Base-by-base conservation (phyloP, 2,888 invertebrate species). In the Abrostola triplasia region DNA sequence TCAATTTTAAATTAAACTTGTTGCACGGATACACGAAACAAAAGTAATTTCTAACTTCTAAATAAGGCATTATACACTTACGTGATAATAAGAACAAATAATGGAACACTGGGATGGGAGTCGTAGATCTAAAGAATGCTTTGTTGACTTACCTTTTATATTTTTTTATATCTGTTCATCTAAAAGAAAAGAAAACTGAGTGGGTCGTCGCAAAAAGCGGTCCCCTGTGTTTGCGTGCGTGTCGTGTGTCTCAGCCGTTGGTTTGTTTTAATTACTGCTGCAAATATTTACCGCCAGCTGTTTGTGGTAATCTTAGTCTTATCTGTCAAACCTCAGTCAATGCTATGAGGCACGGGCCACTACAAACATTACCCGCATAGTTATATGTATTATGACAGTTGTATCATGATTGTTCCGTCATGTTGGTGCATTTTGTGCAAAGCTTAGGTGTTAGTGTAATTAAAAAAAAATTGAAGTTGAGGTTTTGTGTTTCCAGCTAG, bases 261-360 rank as follows among this genome's bases (percentile, higher is more conserved):
- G 79, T 89, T 90, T 92, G 89, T 91, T 92, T 90, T 92, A 91
- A 92, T 92, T 89, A 90, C 86, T 84, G 82, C 76, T 77, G 90
- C 89, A 92, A 94, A 94, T 94, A 93, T 94, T 94, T 90, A 88
- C 74, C 89, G 87, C 90, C 90, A 90, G 88, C 88, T 91, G 90
- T 88, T 88, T 86, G 82, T 85, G 83, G 88, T 92, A 92, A 93
- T 93, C 93, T 90, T 75, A 74, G 84, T 84, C 84, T 93, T 94
- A 94, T 94, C 94, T 94, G 94, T 93, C 94, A 94, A 94, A 93
- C 90, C 92, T 85, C 92, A 93, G 93, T 94, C 94, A 93, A 93
- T 93, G 92, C 90, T 92, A 83, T 80, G 86, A 84, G 88, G 89
- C 91, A 90, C 92, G 91, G 88, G 89, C 88, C 84, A 85, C 74